Evolutionary conservation across 2,113 vertebrate species (phyloP).

Genomic region (Calcarius ornatus): DNA sequence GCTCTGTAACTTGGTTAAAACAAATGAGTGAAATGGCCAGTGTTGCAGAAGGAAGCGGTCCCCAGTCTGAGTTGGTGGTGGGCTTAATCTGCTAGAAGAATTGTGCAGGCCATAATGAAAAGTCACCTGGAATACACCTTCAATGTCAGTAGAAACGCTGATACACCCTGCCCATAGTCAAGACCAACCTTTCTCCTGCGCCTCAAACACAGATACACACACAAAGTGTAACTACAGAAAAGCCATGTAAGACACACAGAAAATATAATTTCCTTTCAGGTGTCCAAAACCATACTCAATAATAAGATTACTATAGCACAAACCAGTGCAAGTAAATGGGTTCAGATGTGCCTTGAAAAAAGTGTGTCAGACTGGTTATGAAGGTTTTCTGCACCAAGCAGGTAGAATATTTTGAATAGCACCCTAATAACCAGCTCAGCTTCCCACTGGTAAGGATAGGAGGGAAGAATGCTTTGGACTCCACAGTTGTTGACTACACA

Average conservation of each 20-base stretch:
- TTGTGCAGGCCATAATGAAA: neutral
- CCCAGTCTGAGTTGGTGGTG: neutral
- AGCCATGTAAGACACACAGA: neutral
- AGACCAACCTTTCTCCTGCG: neutral
- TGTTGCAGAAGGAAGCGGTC: neutral
- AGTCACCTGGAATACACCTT: neutral
- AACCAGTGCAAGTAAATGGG: neutral
- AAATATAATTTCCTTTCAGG: neutral
- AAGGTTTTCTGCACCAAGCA: neutral
- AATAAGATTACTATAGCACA: neutral
- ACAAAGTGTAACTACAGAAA: neutral
- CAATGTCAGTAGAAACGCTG: neutral
- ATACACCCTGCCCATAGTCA: neutral
- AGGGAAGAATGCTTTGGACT: neutral
- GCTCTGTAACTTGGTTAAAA: neutral
- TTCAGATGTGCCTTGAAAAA: neutral
- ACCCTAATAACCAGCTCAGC: neutral
- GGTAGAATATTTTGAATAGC: neutral
- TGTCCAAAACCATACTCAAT: neutral
- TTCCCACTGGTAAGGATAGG: neutral
- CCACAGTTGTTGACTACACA: neutral
- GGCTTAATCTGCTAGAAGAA: neutral
- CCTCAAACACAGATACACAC: neutral
- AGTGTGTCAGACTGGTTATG: neutral
- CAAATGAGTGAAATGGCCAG: neutral